Percentiles rank a stretch among this genome's conserved stretches.
Conservation (phyloP, 2,113 vertebrate genomes). For the Thunnus maccoyii region DNA sequence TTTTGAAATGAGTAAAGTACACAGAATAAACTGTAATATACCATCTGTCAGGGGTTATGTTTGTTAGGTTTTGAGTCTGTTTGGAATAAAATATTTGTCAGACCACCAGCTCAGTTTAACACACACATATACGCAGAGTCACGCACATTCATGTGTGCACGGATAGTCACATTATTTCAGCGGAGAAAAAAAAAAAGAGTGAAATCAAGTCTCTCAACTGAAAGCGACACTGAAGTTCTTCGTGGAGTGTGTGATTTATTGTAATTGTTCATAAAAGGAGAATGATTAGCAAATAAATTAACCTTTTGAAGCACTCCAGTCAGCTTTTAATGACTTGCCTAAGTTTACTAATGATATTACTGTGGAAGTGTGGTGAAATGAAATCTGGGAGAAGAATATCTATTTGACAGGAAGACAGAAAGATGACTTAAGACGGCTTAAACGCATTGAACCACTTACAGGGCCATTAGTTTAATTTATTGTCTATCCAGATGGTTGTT, state of each 20-base stretch:
- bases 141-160: not conserved
- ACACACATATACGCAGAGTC: not conserved
- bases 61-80: not conserved
- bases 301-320: constrained; percentile 62
- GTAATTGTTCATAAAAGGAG: constrained; percentile 47
- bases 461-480: constrained; percentile 57
- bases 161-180: constrained; percentile 21
- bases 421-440: constrained; percentile 35
- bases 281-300: constrained; percentile 67
- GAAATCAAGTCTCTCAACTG: constrained; percentile 19
- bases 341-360: constrained; percentile 49
- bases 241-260: constrained; percentile 59
- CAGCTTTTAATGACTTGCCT: constrained; percentile 55
- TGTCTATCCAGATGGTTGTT: constrained; percentile 22
- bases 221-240: constrained; percentile 39
- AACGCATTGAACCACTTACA: constrained; percentile 10
- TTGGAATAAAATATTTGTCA: not conserved
- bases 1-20: not conserved
- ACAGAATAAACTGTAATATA: not conserved
- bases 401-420: constrained; percentile 46
- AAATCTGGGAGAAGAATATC: constrained; percentile 39
- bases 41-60: constrained; percentile 37
- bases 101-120: constrained; percentile 9
- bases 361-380: constrained; percentile 29
- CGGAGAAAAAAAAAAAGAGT: constrained; percentile 23